Base-by-base conservation (phyloP, 2,113 vertebrate genomes). In the Tonatia bakeri region DNA sequence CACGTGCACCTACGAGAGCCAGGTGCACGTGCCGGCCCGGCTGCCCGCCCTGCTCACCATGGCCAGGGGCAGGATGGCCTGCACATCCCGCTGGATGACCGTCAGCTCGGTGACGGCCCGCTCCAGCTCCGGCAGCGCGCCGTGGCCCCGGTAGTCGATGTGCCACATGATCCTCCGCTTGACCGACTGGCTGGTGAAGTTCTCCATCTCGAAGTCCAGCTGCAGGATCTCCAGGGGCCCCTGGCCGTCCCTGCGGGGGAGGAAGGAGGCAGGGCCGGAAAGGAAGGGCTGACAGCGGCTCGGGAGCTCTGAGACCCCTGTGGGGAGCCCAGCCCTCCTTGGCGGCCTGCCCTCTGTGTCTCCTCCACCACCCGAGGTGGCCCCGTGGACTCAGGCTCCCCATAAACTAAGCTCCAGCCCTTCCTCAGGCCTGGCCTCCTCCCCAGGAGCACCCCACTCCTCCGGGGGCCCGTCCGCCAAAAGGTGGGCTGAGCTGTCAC, bases 171-270 rank as follows among this genome's bases (percentile, higher is more conserved):
- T 99, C 86, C 99, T 98, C 13, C 99, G 98, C 0, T 99, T 99
- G 96, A 99, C 99, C 0, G 99, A 99, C 94, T 99, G 99, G 98
- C 99, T 99, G 96, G 99, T 99, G 98, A 99, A 99, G 98, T 99
- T 99, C 98, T 99, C 99, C 99, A 99, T 99, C 98, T 99, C 99
- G 0, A 99, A 99, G 96, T 99, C 99, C 98, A 99, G 97, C 98
- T 99, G 99, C 99, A 99, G 99, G 98, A 99, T 98, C 98, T 99
- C 99, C 0, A 99, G 98, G 8, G 99, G 99, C 14, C 98, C 98
- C 93, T 99, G 96, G 24, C 97, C 97, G 0, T 99, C 99, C 97
- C 99, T 99, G 97, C 43, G 17, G 40, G 83, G 1, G 3, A 22
- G n/a, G 24, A 19, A 61, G 64, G 56, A 38, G 40, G 24, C 2